These are phyloP conservation scores for Dyspetes luteomarginatus DNA, from an alignment of 2,888 invertebrate species.

Conservation along the genomic window DNA sequence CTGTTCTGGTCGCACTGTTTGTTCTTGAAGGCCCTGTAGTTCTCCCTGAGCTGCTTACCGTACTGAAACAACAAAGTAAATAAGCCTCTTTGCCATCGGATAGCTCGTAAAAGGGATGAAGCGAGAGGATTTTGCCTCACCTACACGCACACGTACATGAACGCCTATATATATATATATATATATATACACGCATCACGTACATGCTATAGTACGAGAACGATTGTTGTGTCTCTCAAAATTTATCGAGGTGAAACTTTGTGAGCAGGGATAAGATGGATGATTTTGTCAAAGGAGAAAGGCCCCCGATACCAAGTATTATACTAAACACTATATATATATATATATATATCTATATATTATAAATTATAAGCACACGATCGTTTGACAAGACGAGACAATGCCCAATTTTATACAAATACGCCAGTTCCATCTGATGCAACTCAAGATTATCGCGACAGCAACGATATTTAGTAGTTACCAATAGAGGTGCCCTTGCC, in stretches of 20 bases:
- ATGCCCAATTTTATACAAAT: too few species aligned
- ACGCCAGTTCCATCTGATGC: too few species aligned
- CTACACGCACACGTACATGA: background rate
- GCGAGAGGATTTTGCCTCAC: conserved; percentile 10
- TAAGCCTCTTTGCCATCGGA: conserved; percentile 64
- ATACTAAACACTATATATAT: background rate
- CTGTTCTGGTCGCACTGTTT: conserved; percentile 83
- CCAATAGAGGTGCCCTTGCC: too few species aligned
- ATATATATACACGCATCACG: background rate
- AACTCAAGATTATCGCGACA: too few species aligned
- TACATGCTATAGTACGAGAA: too few species aligned
- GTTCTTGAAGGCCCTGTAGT: conserved; percentile 86
- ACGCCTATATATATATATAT: background rate
- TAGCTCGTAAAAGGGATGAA: conserved; percentile 39
- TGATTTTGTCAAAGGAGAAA: background rate
- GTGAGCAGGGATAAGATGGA: conserved; percentile 28
- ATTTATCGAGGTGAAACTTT: conserved; percentile 21
- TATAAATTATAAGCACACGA: too few species aligned
- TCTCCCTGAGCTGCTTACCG: conserved; percentile 86
- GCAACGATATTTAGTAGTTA: too few species aligned
- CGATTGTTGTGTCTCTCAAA: conserved; percentile 19
- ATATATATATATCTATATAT: background rate
- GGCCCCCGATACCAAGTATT: conserved; percentile 4
- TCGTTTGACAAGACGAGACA: too few species aligned
- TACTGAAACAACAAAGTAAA: conserved; percentile 84